Conservation (phyloP, 2,113 vertebrate genomes). For the Oncorhynchus masou region DNA sequence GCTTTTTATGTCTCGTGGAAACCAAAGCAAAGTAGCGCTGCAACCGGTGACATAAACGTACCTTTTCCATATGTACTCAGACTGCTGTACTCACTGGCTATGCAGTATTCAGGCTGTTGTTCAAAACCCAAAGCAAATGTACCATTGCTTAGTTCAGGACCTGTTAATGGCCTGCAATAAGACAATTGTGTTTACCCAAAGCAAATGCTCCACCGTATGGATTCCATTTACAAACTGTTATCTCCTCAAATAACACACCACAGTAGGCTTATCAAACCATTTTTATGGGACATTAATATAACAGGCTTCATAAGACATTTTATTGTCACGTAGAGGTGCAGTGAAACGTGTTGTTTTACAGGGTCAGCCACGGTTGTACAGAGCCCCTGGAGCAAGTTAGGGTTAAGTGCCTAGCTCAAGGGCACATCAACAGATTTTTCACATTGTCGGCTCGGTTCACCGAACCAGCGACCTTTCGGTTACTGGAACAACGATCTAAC, state of each 20-base stretch:
- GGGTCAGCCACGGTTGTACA: too few relatives aligned
- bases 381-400: too few relatives aligned
- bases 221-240: too few relatives aligned
- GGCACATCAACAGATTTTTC: too few relatives aligned
- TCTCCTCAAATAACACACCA: not conserved
- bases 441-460: too few relatives aligned
- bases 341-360: too few relatives aligned
- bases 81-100: not conserved
- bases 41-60: not conserved
- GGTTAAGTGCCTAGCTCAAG: too few relatives aligned
- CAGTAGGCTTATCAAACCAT: not conserved
- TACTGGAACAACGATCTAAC: too few relatives aligned
- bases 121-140: not conserved
- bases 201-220: too few relatives aligned
- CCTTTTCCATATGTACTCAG: not conserved
- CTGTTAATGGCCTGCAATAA: not conserved
- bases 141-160: not conserved
- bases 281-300: not conserved
- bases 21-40: not conserved
- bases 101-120: not conserved
- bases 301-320: too few relatives aligned
- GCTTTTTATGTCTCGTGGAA: not conserved
- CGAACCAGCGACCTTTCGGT: too few relatives aligned
- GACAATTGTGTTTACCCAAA: not conserved
- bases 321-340: too few relatives aligned